Evolutionary conservation across 2,113 vertebrate species (phyloP), one percentile per base, ranked within the genome.

Genomic region (Nettapus auritus): DNA sequence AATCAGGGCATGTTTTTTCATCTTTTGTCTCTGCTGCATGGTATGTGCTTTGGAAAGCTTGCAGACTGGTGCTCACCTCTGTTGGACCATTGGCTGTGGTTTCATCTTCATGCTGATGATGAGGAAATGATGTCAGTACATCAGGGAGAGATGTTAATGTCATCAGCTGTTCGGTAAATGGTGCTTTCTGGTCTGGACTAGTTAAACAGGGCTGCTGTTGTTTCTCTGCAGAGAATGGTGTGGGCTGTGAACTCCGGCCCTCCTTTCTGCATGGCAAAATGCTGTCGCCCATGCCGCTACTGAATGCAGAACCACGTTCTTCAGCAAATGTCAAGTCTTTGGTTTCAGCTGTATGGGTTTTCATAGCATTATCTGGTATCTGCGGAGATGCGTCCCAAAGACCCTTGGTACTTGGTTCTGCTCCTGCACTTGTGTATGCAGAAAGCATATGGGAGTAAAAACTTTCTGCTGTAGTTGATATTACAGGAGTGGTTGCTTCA

Each of bases 81-180:
- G 98, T 98, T 29, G 98, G 98, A 38, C 99, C 98, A 20, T 99
- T 99, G 86, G 98, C 93, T 73, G 98, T 94, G 28, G 98, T 98
- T 38, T 92, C 86, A 13, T 81, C 82, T 75, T 97, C 86, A 8
- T 96, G 97, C 23, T 96, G 86, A 22, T 79, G 93, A 14, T 96
- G 82, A 91, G 97, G 86, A 88, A 98, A 98, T 42, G 98, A 97
- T 29, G 97, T 94, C 19, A 98, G 63, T 38, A 97, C 96, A 89
- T 98, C 97, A 25, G 98, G 97, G 33, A 98, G 91, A 14, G 71
- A 66, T 26, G 96, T 64, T 89, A 77, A 16, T 33, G 84, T 64
- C 46, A 82, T 74, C 1, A 93, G 73, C 82, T 97, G 97, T 23
- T 97, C 97, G 38, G 95, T 56, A 87, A 85, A 87, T 6, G 71